Evolutionary conservation across 2,797 vertebrate genomes (phyloP), one percentile per base, ranked within the genome.

Genomic region (Sebastes goodei): DNA sequence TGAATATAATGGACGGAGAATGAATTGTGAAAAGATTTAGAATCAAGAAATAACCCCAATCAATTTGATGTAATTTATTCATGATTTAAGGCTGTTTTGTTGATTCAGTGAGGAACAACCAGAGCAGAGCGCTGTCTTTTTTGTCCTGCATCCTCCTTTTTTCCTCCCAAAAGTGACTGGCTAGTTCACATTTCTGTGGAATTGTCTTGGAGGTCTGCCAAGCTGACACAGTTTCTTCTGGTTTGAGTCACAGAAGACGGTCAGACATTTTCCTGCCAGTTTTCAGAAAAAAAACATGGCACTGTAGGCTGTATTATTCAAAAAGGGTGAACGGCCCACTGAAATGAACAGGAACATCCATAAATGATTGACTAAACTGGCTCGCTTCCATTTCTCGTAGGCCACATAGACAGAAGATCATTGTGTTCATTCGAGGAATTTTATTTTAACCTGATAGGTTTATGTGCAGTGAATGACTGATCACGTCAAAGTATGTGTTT

Each of bases 131-230:
- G 59, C 7, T 0, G n/a, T 27, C 38, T 15, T 49, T 49, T 52
- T 38, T 76, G 60, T 74, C 21, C 38, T 15, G 23, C 27, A n/a
- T 23, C 33, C 8, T 9, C 7, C 3, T 23, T 61, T 74, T 52
- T 52, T 7, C 4, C 63, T 74, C 8, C 32, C 25, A 42, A 14
- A 65, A 20, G 49, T 20, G 2, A 20, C 49, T 52, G 49, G 49
- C 49, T 53, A 53, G 49, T 53, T 30, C 21, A 23, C 30, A 64
- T 78, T 74, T 78, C 25, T 63, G 68, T 59, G 17, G 30, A 80
- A 53, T 38, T 33, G 20, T 30, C 71, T 71, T 83, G 80, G 78
- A 66, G 6, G 15, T 67, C 30, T 55, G 61, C 80, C 73, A 87
- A 56, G 55, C 25, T 56, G 57, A 72, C 57, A 55, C 32, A 57